Evolutionary conservation across 2,113 vertebrate genomes (phyloP), one percentile per base, ranked within the genome.

Genomic region (Lophotis ruficrista): DNA sequence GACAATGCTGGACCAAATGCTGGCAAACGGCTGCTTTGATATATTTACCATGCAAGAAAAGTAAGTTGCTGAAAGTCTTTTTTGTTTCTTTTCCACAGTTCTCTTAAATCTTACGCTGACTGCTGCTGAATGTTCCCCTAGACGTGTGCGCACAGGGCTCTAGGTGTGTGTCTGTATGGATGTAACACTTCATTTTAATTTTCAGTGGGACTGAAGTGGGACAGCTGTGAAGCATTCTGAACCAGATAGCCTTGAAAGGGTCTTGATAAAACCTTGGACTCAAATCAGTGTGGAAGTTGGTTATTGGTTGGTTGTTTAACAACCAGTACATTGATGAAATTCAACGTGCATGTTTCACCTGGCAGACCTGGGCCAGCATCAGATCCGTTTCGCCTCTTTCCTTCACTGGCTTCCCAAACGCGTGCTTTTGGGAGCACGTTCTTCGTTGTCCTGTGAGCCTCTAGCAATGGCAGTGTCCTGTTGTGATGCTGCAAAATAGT

Each of bases 1-100:
- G 89, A 99, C 98, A 95, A 99, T 99, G 98, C 94, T 99, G 95
- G 99, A 99, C 97, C 99, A 99, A 93, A 98, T 99, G 97, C 98
- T 99, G 85, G 97, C 98, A 3, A 98, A 98, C 0, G 97, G 98
- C 90, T 99, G 98, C 90, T 99, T 99, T 12, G 98, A 99, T 57
- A 77, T 98, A 91, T 99, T 99, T 94, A 97, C 97, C 41, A 41
- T 37, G 10, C 97, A 99, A 71, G 98, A 99, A 38, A 98, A 99
- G 99, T 99, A 84, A 99, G 98, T 93, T 48, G 9, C 53, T 84
- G 57, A 5, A 37, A 64, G 9, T 43, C 21, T 69, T 20, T 61
- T 76, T 45, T 72, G 13, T 85, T 88, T 72, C 1, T 84, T 93
- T 86, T 37, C 28, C 80, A 21, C 9, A 64, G 51, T 15, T 6